phyloP scores from a whole-genome alignment of 1,140 invertebrate species.

The Heliconius himera region DNA sequence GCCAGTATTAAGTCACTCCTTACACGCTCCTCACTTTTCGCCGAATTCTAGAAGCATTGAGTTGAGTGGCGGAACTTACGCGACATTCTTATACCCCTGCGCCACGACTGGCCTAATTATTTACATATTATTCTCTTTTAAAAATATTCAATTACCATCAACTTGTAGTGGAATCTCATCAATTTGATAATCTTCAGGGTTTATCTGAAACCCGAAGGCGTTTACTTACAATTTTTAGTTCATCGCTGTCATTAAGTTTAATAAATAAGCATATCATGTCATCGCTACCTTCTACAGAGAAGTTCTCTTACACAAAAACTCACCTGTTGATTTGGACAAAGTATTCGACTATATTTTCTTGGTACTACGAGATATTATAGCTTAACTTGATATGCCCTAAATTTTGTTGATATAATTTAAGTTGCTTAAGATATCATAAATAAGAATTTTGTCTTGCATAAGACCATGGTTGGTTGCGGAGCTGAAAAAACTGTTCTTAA shows the following conservation, averaged over 20 bases:
- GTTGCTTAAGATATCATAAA: conserved; percentile 20
- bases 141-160: not conserved
- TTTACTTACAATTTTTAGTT: not conserved
- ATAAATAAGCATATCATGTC: not conserved
- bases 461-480: not conserved
- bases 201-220: not conserved
- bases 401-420: conserved; percentile 4
- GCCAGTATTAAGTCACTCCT: too few relatives aligned
- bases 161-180: not conserved
- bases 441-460: conserved; percentile 20
- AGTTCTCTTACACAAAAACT: not conserved
- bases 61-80: not conserved
- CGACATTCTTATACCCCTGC: too few relatives aligned
- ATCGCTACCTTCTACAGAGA: conserved; percentile 1
- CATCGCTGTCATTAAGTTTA: not conserved
- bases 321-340: not conserved
- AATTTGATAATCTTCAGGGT: not conserved
- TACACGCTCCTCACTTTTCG: too few relatives aligned
- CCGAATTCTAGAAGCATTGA: too few relatives aligned
- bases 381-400: not conserved
- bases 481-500: not conserved
- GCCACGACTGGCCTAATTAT: not conserved
- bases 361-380: not conserved
- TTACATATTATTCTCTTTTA: not conserved
- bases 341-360: not conserved